Evolutionary conservation across 1,140 invertebrate genomes (phyloP).

Genomic region (Xylocopa sonorina): DNA sequence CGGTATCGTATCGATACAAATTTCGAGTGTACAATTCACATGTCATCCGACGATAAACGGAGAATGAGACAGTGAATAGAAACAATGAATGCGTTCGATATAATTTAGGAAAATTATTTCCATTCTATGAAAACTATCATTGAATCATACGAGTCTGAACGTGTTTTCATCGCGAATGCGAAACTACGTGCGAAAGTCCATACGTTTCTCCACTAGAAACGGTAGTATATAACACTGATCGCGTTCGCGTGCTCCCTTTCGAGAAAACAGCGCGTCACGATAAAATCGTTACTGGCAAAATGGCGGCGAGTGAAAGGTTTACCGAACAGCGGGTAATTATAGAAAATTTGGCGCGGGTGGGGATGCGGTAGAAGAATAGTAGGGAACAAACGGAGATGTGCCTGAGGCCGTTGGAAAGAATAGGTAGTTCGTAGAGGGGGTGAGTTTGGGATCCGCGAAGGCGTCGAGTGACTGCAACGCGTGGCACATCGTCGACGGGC

Average conservation of each 20-base stretch:
- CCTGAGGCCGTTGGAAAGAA: background rate
- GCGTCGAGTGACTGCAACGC: conserved; percentile 1
- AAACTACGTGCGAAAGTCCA: no score
- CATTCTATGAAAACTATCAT: no score
- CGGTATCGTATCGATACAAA: no score
- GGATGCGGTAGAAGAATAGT: no score
- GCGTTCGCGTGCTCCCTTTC: background rate
- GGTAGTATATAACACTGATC: no score
- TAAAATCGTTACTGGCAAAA: background rate
- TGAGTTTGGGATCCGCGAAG: conserved; percentile 1
- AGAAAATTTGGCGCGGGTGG: background rate
- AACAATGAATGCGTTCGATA: no score
- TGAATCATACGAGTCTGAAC: no score
- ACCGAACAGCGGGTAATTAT: background rate
- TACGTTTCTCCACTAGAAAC: no score
- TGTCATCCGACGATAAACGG: no score
- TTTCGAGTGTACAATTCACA: background rate
- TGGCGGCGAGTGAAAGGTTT: conserved; percentile 7
- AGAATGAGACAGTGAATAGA: no score
- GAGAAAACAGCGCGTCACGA: background rate
- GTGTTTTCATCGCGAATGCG: no score
- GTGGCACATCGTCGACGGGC: background rate
- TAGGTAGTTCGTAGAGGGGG: background rate
- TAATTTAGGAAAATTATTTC: no score
- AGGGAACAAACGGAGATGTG: background rate